phyloP scores from a whole-genome alignment of 2,888 invertebrate genomes.

The Pantelozetes paolii region DNA sequence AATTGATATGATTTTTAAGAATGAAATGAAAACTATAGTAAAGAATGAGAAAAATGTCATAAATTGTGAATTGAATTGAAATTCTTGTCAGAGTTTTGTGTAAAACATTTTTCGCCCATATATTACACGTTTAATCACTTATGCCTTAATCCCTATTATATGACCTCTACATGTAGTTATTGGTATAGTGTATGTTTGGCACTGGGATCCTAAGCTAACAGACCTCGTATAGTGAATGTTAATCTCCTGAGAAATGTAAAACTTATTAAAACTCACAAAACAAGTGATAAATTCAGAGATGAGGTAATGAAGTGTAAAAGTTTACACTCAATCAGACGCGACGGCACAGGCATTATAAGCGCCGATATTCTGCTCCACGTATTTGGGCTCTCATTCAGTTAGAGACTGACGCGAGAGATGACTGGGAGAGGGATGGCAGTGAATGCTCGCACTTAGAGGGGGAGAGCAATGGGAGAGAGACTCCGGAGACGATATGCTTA shows the following conservation, averaged over 20 bases:
- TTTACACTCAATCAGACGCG: conserved; percentile 14
- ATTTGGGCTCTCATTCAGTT: too few species aligned
- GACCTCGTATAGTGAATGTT: neutral
- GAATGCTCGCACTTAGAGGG: neutral
- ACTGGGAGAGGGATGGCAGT: neutral
- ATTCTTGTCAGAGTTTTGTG: neutral
- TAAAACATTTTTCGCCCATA: conserved; percentile 21
- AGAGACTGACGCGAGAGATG: neutral
- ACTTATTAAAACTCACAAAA: conserved; percentile 27
- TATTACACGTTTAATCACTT: conserved; percentile 18
- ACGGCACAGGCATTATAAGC: neutral
- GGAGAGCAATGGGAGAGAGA: conserved; percentile 3
- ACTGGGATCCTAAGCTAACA: neutral
- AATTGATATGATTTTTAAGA: neutral
- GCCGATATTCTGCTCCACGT: conserved; percentile 12
- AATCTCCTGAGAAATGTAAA: conserved; percentile 31
- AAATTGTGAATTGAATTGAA: neutral
- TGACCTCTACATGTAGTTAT: neutral
- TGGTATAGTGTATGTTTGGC: too few species aligned
- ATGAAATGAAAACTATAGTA: conserved; percentile 5
- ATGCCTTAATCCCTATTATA: conserved; percentile 27
- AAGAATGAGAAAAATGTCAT: conserved; percentile 7
- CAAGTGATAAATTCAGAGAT: conserved; percentile 13
- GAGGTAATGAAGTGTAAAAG: conserved; percentile 21
- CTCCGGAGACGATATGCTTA: conserved; percentile 5